phyloP scores from a whole-genome alignment of 2,113 vertebrate genomes.

The Poeciliopsis retropinna region DNA sequence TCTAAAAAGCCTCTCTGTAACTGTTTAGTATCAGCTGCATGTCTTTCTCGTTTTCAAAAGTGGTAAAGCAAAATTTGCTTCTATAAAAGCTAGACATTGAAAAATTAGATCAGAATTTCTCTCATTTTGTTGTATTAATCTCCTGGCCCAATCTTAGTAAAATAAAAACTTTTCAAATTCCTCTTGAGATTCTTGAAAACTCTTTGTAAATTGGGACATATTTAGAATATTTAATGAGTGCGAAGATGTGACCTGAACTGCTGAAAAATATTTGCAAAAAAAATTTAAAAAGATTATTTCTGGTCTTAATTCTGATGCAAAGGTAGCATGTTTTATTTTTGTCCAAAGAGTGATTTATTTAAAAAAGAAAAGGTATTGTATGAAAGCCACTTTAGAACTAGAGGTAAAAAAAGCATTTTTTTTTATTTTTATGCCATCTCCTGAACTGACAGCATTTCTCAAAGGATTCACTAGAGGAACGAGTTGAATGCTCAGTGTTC shows the following conservation, averaged over 20 bases:
- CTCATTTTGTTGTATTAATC: too few relatives aligned
- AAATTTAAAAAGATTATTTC: background rate
- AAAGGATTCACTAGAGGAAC: constrained; percentile 45
- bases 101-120: too few relatives aligned
- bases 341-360: constrained; percentile 5
- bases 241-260: background rate
- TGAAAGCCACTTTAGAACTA: background rate
- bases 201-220: background rate
- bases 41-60: background rate
- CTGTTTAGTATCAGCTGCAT: background rate
- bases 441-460: constrained; percentile 53
- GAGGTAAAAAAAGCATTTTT: constrained; percentile 12
- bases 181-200: background rate
- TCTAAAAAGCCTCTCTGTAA: background rate
- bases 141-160: background rate
- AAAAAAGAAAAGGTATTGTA: background rate
- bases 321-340: background rate
- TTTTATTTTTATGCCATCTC: constrained; percentile 43
- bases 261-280: background rate
- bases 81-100: too few relatives aligned
- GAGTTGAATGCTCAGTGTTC: constrained; percentile 47
- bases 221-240: constrained; percentile 4
- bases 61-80: background rate
- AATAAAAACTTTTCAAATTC: background rate
- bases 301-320: background rate